A percentile compares a stretch with the other conserved stretches of the same genome.
These are phyloP conservation scores for Platycercus adscitus DNA, from an alignment of 2,113 vertebrate genomes.

Conservation along the genomic window DNA sequence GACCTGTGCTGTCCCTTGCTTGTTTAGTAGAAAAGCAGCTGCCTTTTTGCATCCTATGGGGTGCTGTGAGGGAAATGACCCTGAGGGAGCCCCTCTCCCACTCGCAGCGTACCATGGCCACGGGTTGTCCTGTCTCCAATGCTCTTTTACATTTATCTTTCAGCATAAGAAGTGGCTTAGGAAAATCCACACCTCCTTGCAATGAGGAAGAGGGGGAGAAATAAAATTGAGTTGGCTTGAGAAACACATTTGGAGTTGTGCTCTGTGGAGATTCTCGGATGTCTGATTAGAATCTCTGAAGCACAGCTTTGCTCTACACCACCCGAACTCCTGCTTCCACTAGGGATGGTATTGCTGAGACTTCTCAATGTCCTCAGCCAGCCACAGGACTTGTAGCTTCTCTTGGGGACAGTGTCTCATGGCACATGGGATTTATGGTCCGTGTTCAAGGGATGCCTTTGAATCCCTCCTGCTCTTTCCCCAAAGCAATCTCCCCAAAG, in stretches of 20 bases:
- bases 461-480: not conserved
- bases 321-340: not conserved
- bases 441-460: rapidly evolving
- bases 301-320: not conserved
- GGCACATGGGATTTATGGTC: not conserved
- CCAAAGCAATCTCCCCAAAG: not conserved
- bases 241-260: not conserved
- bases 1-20: not conserved
- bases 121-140: not conserved
- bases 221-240: not conserved
- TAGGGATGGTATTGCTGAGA: not conserved
- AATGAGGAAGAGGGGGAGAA: not conserved
- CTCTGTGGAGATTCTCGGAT: not conserved
- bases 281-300: not conserved
- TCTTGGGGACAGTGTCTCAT: rapidly evolving
- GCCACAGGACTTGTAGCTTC: not conserved
- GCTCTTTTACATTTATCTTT: not conserved
- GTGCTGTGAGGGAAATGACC: not conserved
- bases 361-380: not conserved
- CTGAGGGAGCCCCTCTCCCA: not conserved
- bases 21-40: not conserved
- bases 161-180: not conserved
- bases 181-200: not conserved
- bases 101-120: rapidly evolving
- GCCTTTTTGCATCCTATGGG: not conserved